Percentiles rank a stretch among this genome's conserved stretches.
Evolutionary conservation across 2,888 invertebrate species (phyloP).

Genomic region (Trachelus stipa): DNA sequence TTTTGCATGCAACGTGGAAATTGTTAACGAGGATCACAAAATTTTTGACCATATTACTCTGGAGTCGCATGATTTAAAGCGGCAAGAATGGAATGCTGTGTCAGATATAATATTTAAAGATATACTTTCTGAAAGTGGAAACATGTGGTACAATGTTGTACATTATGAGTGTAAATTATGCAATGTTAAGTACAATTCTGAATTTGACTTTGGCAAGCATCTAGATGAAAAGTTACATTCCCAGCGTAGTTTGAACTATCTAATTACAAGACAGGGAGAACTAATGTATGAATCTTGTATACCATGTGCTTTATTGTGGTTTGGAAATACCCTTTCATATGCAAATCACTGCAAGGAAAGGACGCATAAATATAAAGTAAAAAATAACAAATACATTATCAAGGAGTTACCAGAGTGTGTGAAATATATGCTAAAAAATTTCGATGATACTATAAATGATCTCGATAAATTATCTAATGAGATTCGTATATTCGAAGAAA

Average conservation of each 20-base stretch:
- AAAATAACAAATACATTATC: slow-evolving; percentile 9
- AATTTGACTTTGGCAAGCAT: slow-evolving; percentile 19
- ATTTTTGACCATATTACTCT: slow-evolving; percentile 28
- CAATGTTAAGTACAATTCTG: slow-evolving; percentile 1
- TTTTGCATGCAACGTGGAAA: slow-evolving; percentile 31
- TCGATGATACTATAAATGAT: not conserved
- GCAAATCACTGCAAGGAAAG: slow-evolving; percentile 9
- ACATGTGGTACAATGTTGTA: slow-evolving; percentile 13
- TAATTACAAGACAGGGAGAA: not conserved
- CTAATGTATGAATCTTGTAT: slow-evolving; percentile 19
- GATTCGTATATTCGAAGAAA: slow-evolving; percentile 11
- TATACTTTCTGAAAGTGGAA: slow-evolving; percentile 1
- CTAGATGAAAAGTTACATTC: slow-evolving; percentile 9
- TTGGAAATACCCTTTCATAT: slow-evolving; percentile 8
- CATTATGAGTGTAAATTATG: slow-evolving; percentile 17
- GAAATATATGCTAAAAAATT: slow-evolving; percentile 8
- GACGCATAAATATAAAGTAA: slow-evolving; percentile 14
- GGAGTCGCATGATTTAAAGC: slow-evolving; percentile 5
- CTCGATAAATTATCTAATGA: slow-evolving; percentile 14
- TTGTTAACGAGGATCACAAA: slow-evolving; percentile 29
- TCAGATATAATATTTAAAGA: slow-evolving; percentile 9
- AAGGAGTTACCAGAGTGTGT: slow-evolving; percentile 6
- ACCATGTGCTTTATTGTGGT: slow-evolving; percentile 15
- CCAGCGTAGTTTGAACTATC: not conserved
- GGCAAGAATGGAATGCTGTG: slow-evolving; percentile 9